These are phyloP conservation scores for Dugesia japonica DNA, from an alignment of 2,888 invertebrate genomes.

Conservation along the genomic window DNA sequence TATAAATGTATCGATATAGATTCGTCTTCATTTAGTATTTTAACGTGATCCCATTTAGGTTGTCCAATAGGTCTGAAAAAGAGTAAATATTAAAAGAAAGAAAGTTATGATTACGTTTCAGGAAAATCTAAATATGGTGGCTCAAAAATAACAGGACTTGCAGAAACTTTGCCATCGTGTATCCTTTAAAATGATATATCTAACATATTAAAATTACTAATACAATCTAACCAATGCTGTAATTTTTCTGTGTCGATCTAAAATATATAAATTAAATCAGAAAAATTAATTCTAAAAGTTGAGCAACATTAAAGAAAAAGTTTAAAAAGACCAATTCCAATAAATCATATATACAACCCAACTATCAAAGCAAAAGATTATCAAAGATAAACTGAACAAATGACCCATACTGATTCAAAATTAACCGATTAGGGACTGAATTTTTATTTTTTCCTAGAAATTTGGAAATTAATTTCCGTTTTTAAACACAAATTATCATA, in stretches of 20 bases:
- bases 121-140: slow-evolving; percentile 59
- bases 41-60: slow-evolving; percentile 69
- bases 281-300: not conserved
- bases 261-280: not conserved
- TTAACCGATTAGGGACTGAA: too few relatives aligned
- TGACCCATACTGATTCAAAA: too few relatives aligned
- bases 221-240: not conserved
- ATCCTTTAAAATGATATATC: slow-evolving; percentile 35
- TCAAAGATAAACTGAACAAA: too few relatives aligned
- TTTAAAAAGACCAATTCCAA: not conserved
- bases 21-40: slow-evolving; percentile 67
- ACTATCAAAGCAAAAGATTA: too few relatives aligned
- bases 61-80: slow-evolving; percentile 64
- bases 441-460: too few relatives aligned
- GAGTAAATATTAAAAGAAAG: slow-evolving; percentile 26
- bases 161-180: slow-evolving; percentile 41
- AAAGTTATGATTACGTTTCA: slow-evolving; percentile 53
- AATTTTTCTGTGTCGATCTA: not conserved
- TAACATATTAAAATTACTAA: not conserved
- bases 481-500: too few relatives aligned
- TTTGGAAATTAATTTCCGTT: too few relatives aligned
- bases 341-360: too few relatives aligned
- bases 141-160: slow-evolving; percentile 51
- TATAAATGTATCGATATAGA: slow-evolving; percentile 74
- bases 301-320: not conserved